Base-by-base conservation (phyloP, 1,140 invertebrate species). In the Riptortus pedestris region DNA sequence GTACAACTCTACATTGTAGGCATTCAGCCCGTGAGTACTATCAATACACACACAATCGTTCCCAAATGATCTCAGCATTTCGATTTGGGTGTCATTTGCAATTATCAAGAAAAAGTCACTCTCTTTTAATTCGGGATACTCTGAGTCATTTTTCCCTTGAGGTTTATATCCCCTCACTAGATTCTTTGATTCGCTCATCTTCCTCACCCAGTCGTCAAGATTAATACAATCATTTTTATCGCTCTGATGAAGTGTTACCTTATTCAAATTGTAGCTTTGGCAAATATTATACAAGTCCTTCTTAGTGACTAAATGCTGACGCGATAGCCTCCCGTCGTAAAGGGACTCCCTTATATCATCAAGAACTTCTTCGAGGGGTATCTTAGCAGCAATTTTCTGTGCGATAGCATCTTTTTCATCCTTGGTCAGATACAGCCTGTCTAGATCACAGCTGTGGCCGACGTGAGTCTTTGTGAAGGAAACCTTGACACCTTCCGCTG, bases 151-250 rank as follows among this genome's bases (percentile, higher is more conserved):
- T 11, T 7, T 16, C 18, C 47, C 47, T 51, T 51, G 5, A 7
- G 47, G 47, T 22, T 51, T 51, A 51, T 51, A 65, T 68, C 5
- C 5, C 14, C 31, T n/a, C n/a, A n/a, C 5, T 38, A 38, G 5
- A 38, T 7, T 7, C 14, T 38, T 38, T 7, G 31, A 38, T 7
- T 38, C 31, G 14, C 14, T 38, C 5, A 14, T 14, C 5, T 38
- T 7, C 31, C 5, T 38, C n/a, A n/a, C n/a, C n/a, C n/a, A n/a
- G 31, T 5, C 14, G 5, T 38, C 31, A 7, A 38, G 14, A 38
- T 5, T 38, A 38, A 38, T 38, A 38, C 14, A 5, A 38, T n/a
- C 31, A 38, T 7, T 38, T 38, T n/a, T n/a, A n/a, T n/a, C n/a
- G n/a, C n/a, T n/a, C n/a, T n/a, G n/a, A 5, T 38, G 31, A 38